A percentile compares a stretch with the other conserved stretches of the same genome.
Conservation (phyloP, 1,140 invertebrate species). For the Solenopsis fugax region DNA sequence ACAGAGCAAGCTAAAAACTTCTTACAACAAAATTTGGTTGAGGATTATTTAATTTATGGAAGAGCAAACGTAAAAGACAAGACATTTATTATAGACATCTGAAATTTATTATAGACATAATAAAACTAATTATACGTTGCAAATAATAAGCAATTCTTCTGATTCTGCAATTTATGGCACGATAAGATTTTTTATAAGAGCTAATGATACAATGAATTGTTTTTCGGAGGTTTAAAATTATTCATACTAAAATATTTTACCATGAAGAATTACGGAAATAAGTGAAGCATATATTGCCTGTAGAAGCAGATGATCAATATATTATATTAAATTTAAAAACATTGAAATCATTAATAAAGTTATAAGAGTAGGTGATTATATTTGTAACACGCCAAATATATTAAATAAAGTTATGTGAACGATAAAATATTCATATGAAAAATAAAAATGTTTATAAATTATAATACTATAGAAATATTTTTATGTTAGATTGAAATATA, state of each 20-base stretch:
- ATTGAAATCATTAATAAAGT: constrained; percentile 16
- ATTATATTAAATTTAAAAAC: background rate
- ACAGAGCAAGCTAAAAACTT: background rate
- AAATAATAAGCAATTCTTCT: background rate
- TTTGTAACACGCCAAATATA: background rate
- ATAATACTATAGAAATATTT: too few species aligned
- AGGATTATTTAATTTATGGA: background rate
- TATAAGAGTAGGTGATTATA: constrained; percentile 7
- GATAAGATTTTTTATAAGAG: constrained; percentile 3
- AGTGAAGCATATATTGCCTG: constrained; percentile 2
- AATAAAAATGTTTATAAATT: too few species aligned
- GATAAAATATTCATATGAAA: too few species aligned
- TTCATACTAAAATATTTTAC: constrained; percentile 9
- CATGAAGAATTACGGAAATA: background rate
- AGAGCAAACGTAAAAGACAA: background rate
- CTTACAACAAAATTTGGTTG: background rate
- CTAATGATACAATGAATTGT: background rate
- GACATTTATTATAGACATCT: background rate
- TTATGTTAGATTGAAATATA: too few species aligned
- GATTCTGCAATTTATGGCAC: background rate
- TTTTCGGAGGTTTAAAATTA: background rate
- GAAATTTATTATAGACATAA: background rate
- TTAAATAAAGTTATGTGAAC: background rate
- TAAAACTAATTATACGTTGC: constrained; percentile 6
- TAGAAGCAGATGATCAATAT: background rate